These are phyloP conservation scores for Globodera ellingtonae DNA, from an alignment of 1,140 invertebrate species.

Conservation along the genomic window DNA sequence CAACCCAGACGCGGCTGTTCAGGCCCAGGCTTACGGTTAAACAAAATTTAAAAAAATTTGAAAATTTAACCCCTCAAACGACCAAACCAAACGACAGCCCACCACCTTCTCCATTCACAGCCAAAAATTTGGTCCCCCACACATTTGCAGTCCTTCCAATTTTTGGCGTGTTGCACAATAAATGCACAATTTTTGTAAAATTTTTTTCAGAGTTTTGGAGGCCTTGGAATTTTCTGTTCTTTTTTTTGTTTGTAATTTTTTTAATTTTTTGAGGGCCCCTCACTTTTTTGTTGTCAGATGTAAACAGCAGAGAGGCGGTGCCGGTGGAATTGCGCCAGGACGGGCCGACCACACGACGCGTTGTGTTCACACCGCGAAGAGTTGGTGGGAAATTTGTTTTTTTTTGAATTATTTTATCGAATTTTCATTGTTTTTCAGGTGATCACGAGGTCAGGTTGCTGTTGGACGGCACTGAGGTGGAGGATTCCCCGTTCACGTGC, in stretches of 20 bases:
- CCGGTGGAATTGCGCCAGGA: constrained; percentile 37
- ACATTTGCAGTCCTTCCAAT: not conserved
- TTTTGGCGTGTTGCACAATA: not conserved
- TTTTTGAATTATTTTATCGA: not conserved
- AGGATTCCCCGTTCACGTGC: constrained; percentile 67
- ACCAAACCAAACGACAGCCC: not conserved
- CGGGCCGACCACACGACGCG: constrained; percentile 71
- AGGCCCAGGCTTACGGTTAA: constrained; percentile 34
- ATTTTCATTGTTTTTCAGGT: constrained; percentile 73
- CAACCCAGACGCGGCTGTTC: constrained; percentile 27
- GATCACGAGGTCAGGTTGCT: constrained; percentile 83
- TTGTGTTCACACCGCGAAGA: constrained; percentile 82
- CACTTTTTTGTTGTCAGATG: constrained; percentile 28
- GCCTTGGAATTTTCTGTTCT: not conserved
- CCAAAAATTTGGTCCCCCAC: not conserved
- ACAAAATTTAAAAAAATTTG: not conserved
- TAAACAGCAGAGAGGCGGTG: constrained; percentile 29
- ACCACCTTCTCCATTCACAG: not conserved
- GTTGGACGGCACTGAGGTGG: constrained; percentile 42
- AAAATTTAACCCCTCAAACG: not conserved
- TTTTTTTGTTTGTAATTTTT: not conserved
- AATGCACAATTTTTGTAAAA: not conserved
- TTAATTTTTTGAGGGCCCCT: not conserved
- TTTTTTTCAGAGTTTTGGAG: not conserved
- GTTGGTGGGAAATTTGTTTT: constrained; percentile 70